Percentiles rank a stretch among this genome's conserved stretches.
Evolutionary conservation across 2,113 vertebrate species (phyloP).

Genomic region (Lophochroa leadbeateri): DNA sequence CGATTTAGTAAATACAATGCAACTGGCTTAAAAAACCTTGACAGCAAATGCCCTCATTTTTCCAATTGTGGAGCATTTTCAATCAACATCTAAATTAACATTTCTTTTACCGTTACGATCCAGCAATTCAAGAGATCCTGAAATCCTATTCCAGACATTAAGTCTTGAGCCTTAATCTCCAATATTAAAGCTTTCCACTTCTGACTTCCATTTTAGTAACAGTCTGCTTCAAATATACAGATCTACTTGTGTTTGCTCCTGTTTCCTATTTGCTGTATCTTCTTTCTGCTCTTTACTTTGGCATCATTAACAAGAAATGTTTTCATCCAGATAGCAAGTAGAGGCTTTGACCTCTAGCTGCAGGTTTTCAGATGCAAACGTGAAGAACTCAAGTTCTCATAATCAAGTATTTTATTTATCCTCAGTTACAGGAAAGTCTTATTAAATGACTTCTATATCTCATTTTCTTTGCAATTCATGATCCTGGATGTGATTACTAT

Average conservation of each 20-base stretch:
- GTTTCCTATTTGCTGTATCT: background rate
- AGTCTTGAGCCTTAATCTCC: background rate
- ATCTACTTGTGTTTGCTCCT: background rate
- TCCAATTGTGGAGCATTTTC: background rate
- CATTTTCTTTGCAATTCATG: background rate
- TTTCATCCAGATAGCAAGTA: background rate
- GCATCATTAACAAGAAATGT: background rate
- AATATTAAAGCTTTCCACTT: background rate
- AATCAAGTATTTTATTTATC: background rate
- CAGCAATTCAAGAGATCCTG: background rate
- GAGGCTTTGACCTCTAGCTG: background rate
- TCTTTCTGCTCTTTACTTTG: background rate
- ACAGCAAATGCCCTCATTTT: background rate
- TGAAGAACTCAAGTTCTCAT: background rate
- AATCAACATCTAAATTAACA: background rate
- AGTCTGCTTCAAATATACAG: background rate
- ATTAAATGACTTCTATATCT: background rate
- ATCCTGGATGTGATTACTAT: background rate
- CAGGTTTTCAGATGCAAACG: background rate
- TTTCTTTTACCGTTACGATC: background rate
- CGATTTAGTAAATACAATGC: background rate
- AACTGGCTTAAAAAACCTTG: background rate
- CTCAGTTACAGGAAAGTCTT: background rate
- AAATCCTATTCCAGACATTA: background rate
- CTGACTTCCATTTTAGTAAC: background rate